These are phyloP conservation scores for Anableps anableps DNA, from an alignment of 2,797 vertebrate species.

Conservation along the genomic window DNA sequence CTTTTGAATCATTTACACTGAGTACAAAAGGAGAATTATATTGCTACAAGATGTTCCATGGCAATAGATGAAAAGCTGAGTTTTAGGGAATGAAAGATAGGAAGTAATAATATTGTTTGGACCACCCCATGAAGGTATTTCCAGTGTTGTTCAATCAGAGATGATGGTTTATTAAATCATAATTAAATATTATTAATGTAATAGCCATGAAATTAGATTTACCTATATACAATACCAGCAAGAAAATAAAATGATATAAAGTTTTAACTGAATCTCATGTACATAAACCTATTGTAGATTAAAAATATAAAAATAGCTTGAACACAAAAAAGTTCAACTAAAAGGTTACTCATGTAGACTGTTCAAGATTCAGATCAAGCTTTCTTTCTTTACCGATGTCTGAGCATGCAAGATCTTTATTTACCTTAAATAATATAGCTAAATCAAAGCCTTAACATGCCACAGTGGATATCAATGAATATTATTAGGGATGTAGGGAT, in stretches of 20 bases:
- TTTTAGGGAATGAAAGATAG: conserved; percentile 30
- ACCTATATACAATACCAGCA: neutral
- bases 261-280: neutral
- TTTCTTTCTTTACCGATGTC: neutral
- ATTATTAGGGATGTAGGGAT: neutral
- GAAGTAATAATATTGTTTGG: conserved; percentile 16
- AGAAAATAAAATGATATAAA: neutral
- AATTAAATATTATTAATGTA: neutral
- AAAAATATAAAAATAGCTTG: neutral
- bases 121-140: conserved; percentile 35
- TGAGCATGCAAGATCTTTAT: neutral
- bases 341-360: neutral
- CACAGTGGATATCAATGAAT: neutral
- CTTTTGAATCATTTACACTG: conserved; percentile 24
- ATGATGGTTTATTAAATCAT: neutral
- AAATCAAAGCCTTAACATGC: neutral
- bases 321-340: neutral
- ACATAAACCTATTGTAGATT: neutral
- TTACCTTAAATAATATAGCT: neutral
- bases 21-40: conserved; percentile 37
- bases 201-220: neutral
- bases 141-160: conserved; percentile 6
- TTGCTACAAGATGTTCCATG: conserved; percentile 24
- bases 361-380: neutral
- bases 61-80: conserved; percentile 41